Base-by-base conservation (phyloP, 2,113 vertebrate species). In the Amazona guildingii region DNA sequence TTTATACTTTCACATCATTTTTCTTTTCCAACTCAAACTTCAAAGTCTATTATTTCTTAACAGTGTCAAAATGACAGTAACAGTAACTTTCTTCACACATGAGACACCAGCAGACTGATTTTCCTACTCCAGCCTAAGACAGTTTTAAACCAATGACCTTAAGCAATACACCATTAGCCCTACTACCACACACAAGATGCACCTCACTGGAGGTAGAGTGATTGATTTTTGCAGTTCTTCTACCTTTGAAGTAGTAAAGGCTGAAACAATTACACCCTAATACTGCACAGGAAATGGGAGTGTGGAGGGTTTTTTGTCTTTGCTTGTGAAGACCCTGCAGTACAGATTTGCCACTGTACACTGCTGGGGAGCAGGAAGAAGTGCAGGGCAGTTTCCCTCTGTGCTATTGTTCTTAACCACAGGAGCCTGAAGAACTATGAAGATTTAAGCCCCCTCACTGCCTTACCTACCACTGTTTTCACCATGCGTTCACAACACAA, bases 401-500 rank as follows among this genome's bases (percentile, higher is more conserved):
- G 0, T 23, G 9, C 6, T 75, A 4, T 2, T 41, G 18, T 28
- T 57, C n/a, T 41, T n/a, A 67, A 48, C 8, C 0, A 0, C 14
- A 52, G 25, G 15, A 85, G 17, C 14, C 33, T 39, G 2, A 2
- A 88, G 48, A 83, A 63, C 5, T 35, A 46, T 2, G 6, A 51
- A 44, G 33, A 83, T n/a, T 57, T 83, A 83, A 87, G 35, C 1
- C 16, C 13, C 6, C 10, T 54, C 33, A 6, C 11, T 41, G 25
- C 17, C n/a, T 44, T 43, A 57, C 16, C 68, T 24, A 44, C 51
- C 3, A 0, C 41, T 59, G n/a, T 0, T 41, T 72, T 76, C 59
- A 31, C 46, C 21, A 20, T 7, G 15, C 0, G 0, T 49, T 67
- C 4, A 2, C 13, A n/a, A 25, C 1, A 2, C 17, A 24, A 48